These are phyloP conservation scores for Euleptes europaea DNA, from an alignment of 2,113 vertebrate genomes.

Conservation along the genomic window DNA sequence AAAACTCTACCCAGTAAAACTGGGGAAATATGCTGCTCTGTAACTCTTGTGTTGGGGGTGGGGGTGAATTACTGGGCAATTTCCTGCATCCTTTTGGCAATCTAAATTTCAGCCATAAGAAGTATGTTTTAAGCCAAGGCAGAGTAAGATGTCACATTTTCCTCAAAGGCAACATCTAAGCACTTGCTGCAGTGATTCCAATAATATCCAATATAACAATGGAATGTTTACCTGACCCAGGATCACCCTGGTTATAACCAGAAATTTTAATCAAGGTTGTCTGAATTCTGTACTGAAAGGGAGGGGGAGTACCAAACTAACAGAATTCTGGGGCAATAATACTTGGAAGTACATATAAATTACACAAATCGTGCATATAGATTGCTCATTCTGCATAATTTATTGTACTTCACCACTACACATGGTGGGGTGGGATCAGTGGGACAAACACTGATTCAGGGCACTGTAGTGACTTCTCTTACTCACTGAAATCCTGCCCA, in stretches of 20 bases:
- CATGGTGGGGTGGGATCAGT: no score
- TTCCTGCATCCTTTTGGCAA: neutral
- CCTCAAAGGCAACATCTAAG: neutral
- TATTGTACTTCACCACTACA: no score
- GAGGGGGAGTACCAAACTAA: neutral
- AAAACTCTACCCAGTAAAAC: slow-evolving; percentile 6
- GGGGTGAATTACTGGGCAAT: slow-evolving; percentile 18
- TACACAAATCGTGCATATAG: no score
- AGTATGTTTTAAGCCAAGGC: neutral
- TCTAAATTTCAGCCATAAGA: neutral
- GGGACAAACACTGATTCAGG: no score
- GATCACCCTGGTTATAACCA: neutral
- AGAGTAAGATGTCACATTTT: neutral
- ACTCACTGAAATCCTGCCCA: no score
- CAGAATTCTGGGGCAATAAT: neutral
- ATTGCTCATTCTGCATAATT: no score
- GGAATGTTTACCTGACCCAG: neutral
- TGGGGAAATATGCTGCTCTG: neutral
- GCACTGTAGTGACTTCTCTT: no score
- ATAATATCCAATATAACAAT: neutral
- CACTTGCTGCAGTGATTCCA: neutral
- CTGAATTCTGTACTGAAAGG: neutral
- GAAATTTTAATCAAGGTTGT: neutral
- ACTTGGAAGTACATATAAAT: neutral
- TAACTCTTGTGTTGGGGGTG: neutral